These are phyloP conservation scores for Entomobrya multifasciata DNA, from an alignment of 2,888 invertebrate species.

Conservation along the genomic window DNA sequence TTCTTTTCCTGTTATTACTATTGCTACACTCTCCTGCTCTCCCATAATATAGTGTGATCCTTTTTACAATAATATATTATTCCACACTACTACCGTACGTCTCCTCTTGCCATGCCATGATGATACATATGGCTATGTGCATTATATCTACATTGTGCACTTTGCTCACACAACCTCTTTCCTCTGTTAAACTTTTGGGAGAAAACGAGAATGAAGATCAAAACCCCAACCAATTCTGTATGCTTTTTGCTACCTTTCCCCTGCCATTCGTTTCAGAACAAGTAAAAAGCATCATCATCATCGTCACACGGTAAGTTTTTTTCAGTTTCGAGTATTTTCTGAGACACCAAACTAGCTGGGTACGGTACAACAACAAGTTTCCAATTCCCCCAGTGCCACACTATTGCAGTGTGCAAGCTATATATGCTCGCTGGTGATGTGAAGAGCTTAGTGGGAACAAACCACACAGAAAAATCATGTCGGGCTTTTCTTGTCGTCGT, in stretches of 20 bases:
- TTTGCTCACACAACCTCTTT: neutral
- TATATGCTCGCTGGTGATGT: neutral
- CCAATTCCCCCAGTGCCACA: conserved; percentile 58
- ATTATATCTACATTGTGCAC: neutral
- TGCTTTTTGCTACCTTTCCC: conserved; percentile 28
- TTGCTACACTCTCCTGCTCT: conserved; percentile 43
- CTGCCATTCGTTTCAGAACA: neutral
- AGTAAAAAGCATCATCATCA: neutral
- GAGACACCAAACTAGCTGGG: neutral
- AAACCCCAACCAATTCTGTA: conserved; percentile 39
- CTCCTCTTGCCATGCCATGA: conserved; percentile 35
- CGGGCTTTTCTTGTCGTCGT: conserved; percentile 5
- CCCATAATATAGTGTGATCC: conserved; percentile 18
- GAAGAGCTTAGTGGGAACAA: conserved; percentile 2
- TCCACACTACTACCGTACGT: conserved; percentile 13
- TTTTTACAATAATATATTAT: conserved; percentile 55
- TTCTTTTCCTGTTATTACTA: conserved; percentile 71
- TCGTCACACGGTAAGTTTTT: neutral
- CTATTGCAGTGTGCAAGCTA: neutral
- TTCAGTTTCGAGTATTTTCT: neutral
- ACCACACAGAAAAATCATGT: conserved; percentile 7
- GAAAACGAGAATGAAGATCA: conserved; percentile 52
- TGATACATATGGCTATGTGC: neutral
- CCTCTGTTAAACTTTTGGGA: conserved; percentile 26
- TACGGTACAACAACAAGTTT: conserved; percentile 58